phyloP scores from a whole-genome alignment of 2,888 invertebrate genomes.

The Tetragnatha montana region DNA sequence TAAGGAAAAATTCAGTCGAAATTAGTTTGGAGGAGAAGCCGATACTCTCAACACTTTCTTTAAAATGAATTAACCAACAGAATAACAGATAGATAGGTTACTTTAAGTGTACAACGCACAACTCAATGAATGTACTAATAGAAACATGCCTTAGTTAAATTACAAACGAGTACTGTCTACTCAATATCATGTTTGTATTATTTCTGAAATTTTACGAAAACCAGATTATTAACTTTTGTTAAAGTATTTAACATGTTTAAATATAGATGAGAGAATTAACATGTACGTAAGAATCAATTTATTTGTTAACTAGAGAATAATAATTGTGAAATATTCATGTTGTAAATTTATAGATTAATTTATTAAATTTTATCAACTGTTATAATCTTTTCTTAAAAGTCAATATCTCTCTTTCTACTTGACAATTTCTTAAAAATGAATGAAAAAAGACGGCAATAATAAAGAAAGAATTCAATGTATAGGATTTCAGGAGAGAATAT shows the following conservation, averaged over 20 bases:
- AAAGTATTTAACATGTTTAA: too few species aligned
- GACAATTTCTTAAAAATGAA: neutral
- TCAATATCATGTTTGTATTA: neutral
- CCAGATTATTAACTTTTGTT: too few species aligned
- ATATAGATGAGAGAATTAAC: too few species aligned
- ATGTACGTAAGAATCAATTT: too few species aligned
- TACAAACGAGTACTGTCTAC: neutral
- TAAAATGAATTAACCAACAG: too few species aligned
- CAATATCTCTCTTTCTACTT: neutral
- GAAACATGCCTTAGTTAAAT: neutral
- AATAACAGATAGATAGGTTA: neutral
- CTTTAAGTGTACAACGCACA: constrained; percentile 1
- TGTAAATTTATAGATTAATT: neutral
- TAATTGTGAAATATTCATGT: neutral
- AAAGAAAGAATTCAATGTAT: neutral
- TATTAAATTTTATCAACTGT: neutral
- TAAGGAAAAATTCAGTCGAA: too few species aligned
- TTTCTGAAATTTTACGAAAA: neutral
- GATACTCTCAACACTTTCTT: too few species aligned
- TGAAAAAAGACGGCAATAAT: neutral
- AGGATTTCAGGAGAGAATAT: neutral
- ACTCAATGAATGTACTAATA: neutral
- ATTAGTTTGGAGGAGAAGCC: too few species aligned
- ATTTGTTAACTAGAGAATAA: neutral
- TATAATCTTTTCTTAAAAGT: too few species aligned